Evolutionary conservation across 2,113 vertebrate genomes (phyloP), one percentile per base, ranked within the genome.

Genomic region (Cyprinodon brontotheroides): DNA sequence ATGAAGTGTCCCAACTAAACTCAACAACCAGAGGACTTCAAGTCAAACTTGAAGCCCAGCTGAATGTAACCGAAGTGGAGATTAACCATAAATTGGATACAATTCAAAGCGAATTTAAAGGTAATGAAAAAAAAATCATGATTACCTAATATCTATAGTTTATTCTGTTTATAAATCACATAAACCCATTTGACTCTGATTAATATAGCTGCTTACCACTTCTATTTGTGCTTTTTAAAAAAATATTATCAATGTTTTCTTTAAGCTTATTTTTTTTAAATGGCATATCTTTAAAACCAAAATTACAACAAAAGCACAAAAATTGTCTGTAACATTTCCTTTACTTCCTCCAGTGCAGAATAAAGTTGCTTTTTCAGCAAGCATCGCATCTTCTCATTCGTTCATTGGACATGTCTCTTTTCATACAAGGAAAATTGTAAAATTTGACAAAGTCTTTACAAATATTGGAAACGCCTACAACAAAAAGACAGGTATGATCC

Each of bases 401-500:
- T 48, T 67, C 43, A 67, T 45, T 37, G 65, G 65, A 67, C 65
- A 43, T 13, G 1, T 14, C n/a, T 17, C 22, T 48, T 4, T 13
- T 14, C 5, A 8, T 14, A 48, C 22, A 2, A n/a, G 17, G 20
- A 37, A 8, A 1, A 9, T 36, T 47, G 8, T 67, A 12, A 15
- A 48, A 14, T 67, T 67, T 17, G 14, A 67, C 65, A 37, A 12
- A 48, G 45, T 67, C 65, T 67, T 67, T 45, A 67, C 65, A 15
- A 67, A 67, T 14, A 3, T 50, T 48, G 65, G 65, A 2, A 48
- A 37, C 11, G 29, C 65, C 47, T 67, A 67, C 43, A 50, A 48
- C 45, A 48, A 11, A 17, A 8, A 17, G 36, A 67, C 43, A 48
- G 43, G 22, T 48, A 67, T 9, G 22, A 48, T 15, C 6, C 5